Conservation (phyloP, 2,113 vertebrate species). For the Lamprotornis superbus region DNA sequence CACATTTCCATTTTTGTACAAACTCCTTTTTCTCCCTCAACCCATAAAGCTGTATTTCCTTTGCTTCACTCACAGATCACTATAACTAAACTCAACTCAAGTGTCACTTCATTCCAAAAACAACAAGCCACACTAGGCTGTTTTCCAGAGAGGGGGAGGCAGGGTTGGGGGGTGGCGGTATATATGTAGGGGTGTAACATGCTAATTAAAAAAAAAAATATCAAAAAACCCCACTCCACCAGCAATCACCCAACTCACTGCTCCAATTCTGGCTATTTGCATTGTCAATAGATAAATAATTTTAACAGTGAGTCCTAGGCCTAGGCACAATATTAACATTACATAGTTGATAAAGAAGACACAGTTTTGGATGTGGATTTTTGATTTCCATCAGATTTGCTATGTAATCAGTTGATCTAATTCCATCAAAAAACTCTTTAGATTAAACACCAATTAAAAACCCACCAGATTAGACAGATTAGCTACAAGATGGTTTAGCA, state of each 20-base stretch:
- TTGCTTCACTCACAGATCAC: not conserved
- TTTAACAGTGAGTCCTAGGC: not conserved
- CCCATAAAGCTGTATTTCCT: not conserved
- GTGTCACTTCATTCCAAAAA: not conserved
- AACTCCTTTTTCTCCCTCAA: not conserved
- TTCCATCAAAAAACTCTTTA: not conserved
- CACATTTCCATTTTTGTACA: not conserved
- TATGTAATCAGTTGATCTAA: not conserved
- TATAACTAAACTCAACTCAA: not conserved
- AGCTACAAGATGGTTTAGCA: not conserved
- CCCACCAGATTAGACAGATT: not conserved
- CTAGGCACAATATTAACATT: not conserved
- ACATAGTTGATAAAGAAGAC: not conserved
- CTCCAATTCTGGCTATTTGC: not conserved
- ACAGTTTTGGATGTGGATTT: not conserved
- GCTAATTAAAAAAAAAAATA: not conserved
- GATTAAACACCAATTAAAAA: slow-evolving; percentile 3
- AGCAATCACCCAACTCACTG: not conserved
- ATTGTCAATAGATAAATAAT: not conserved
- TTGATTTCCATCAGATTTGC: not conserved
- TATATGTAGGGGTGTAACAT: rapidly evolving
- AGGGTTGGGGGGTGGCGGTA: too few species aligned
- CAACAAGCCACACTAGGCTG: not conserved
- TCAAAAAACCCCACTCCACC: not conserved
- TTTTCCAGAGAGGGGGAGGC: not conserved